These are phyloP conservation scores for Psilopogon haemacephalus DNA, from an alignment of 2,113 vertebrate genomes.

Conservation along the genomic window DNA sequence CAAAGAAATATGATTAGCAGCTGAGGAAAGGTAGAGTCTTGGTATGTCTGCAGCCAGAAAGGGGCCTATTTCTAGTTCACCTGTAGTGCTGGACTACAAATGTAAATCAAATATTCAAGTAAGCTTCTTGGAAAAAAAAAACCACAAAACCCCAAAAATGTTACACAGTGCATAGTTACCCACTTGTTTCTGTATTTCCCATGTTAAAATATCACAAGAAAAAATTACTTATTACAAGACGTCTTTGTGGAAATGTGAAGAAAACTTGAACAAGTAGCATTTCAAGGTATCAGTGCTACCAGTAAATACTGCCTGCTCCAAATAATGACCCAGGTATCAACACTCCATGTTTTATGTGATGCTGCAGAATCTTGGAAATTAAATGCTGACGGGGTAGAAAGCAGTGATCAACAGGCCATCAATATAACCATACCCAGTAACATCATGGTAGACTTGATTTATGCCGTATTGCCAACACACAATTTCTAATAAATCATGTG, in stretches of 20 bases:
- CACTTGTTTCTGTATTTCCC: background rate
- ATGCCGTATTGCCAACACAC: background rate
- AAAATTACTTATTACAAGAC: background rate
- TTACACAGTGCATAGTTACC: background rate
- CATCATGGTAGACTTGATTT: background rate
- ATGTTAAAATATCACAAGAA: background rate
- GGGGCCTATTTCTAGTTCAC: background rate
- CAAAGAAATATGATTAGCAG: background rate
- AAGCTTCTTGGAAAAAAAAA: background rate
- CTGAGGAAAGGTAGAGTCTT: background rate
- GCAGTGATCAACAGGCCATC: background rate
- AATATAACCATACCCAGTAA: background rate
- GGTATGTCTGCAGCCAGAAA: background rate
- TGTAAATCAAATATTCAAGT: background rate
- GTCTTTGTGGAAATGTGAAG: background rate
- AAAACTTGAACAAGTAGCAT: background rate
- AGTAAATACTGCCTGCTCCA: background rate
- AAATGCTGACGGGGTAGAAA: background rate
- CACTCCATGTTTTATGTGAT: background rate
- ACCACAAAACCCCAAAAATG: background rate
- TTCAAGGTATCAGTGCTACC: background rate
- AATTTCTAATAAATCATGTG: background rate
- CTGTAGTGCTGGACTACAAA: background rate
- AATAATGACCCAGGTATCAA: background rate
- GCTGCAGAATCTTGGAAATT: background rate